Evolutionary conservation across 2,888 invertebrate genomes (phyloP).

Genomic region (Eupsilia transversa): DNA sequence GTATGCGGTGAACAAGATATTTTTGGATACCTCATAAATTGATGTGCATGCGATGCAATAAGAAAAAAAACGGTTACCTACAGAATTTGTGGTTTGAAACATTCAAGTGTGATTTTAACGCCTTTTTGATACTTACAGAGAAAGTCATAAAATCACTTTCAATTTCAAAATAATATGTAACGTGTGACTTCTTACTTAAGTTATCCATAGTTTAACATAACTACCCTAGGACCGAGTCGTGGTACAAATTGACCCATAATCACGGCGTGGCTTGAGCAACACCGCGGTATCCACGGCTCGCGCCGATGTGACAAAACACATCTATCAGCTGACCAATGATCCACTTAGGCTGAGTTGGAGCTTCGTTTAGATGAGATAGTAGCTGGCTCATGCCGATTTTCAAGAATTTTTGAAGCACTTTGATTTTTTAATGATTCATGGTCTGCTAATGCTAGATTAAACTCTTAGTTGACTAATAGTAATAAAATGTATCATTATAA

Average conservation of each 20-base stretch:
- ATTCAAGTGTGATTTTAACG: neutral
- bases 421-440: neutral
- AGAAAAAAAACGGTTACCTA: conserved; percentile 11
- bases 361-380: conserved; percentile 66
- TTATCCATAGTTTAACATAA: conserved; percentile 24
- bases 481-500: neutral
- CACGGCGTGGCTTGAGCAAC: conserved; percentile 73
- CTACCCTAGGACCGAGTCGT: conserved; percentile 36
- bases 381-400: conserved; percentile 3
- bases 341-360: conserved; percentile 73
- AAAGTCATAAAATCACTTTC: conserved; percentile 4
- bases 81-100: conserved; percentile 13
- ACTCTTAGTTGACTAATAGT: neutral
- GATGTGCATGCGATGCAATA: neutral
- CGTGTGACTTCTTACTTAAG: neutral
- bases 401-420: neutral
- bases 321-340: conserved; percentile 82
- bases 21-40: conserved; percentile 20
- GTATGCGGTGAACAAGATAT: conserved; percentile 26
- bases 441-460: neutral
- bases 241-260: conserved; percentile 73
- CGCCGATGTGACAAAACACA: conserved; percentile 82
- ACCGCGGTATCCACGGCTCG: conserved; percentile 66
- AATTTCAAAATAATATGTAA: too few species aligned
- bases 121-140: neutral